phyloP scores from a whole-genome alignment of 2,113 vertebrate genomes.

The Pao palembangensis region DNA sequence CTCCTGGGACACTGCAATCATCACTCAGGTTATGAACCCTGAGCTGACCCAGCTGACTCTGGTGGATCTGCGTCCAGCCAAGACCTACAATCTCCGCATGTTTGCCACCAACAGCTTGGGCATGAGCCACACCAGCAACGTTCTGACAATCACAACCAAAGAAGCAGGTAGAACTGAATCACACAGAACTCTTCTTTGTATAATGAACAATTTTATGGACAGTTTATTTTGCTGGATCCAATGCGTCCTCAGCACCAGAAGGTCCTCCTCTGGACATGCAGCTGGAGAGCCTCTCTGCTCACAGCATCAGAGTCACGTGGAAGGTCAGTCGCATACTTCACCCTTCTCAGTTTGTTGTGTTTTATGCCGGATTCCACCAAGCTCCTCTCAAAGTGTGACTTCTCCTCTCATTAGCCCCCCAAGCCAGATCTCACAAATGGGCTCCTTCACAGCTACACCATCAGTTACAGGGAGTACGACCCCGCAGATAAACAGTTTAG shows the following conservation, averaged over 20 bases:
- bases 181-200: background rate
- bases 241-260: constrained; percentile 49
- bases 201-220: too few species aligned
- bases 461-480: constrained; percentile 59
- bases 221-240: background rate
- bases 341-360: background rate
- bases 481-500: background rate
- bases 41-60: constrained; percentile 52
- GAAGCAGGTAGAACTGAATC: constrained; percentile 55
- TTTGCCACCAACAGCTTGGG: constrained; percentile 53
- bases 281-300: constrained; percentile 39
- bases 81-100: constrained; percentile 60
- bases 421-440: constrained; percentile 52
- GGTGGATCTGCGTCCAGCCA: constrained; percentile 53
- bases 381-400: background rate
- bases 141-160: constrained; percentile 52
- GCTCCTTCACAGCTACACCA: constrained; percentile 45
- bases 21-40: constrained; percentile 20
- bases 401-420: constrained; percentile 43
- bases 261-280: constrained; percentile 57
- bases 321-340: constrained; percentile 44
- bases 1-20: constrained; percentile 44
- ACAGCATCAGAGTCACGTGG: constrained; percentile 60
- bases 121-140: constrained; percentile 56
- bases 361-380: background rate